Base-by-base conservation (phyloP, 2,888 invertebrate species). In the Congeria kusceri region DNA sequence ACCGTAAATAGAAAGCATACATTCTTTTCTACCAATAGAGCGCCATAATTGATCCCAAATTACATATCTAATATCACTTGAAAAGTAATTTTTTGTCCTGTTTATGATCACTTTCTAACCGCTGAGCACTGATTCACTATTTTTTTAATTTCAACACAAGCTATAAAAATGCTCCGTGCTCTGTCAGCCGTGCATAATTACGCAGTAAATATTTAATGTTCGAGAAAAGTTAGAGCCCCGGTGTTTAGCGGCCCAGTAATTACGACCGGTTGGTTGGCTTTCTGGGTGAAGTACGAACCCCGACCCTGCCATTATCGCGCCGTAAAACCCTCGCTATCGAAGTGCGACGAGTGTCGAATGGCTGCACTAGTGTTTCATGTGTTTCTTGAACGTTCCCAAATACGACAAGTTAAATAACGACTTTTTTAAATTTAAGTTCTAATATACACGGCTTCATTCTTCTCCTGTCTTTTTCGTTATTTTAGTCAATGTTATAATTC, bases 201-300 rank as follows among this genome's bases (percentile, higher is more conserved):
- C 23, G 70, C 56, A 57, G 70, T 79, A 74, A 79, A 79, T 74
- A 74, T 79, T 74, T 80, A 75, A 77, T 77, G 70, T 77, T 68
- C 46, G 64, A 47, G 59, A 69, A 39, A 39, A 44, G 39, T 64
- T 47, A 27, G 67, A 75, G 32, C 20, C 11, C 64, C 49, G 25
- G 25, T 18, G 47, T n/a, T 47, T 44, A 46, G 27, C 39, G 44
- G 28, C 20, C 58, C 58, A 44, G 64, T 64, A 72, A 72, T 72
- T 72, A 57, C 63, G 27, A 49, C 49, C 64, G 64, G 47, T 72
- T 47, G 47, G 46, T 46, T 44, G 47, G 28, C 32, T 72, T 39
- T 65, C 29, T 57, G 27, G 28, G 46, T 57, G 58, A 25, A 58
- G 25, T 9, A 29, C 25, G 32, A 72, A 57, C 71, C 58, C 57